Base-by-base conservation (phyloP, 2,113 vertebrate genomes). In the Mystacornis crossleyi region DNA sequence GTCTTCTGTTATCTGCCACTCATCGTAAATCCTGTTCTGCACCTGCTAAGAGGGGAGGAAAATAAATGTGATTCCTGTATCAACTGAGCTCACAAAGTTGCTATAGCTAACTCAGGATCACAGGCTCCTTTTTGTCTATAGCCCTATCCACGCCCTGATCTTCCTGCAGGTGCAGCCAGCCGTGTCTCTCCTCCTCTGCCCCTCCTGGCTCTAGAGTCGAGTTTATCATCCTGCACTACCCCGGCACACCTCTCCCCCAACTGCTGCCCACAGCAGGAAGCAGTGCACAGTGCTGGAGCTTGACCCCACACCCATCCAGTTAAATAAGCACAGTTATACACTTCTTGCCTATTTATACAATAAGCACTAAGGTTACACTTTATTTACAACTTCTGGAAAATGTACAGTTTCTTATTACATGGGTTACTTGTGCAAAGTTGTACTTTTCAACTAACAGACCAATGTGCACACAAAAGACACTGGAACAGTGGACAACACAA, bases 381-480 rank as follows among this genome's bases (percentile, higher is more conserved):
- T 99, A 99, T 99, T 99, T 99, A 99, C 99, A 99, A 98, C 93
- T 98, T 98, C 97, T 98, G 98, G 98, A 99, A 98, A 99, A 99
- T 99, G 99, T 99, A 99, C 99, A 99, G 97, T 99, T 99, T 99
- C 98, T 99, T 99, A 99, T 99, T 99, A 99, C 99, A 99, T 99
- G 99, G 99, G 98, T 99, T 99, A 99, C 99, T 98, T 99, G 98
- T 99, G 98, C 98, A 99, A 99, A 98, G 98, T 98, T 97, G 97
- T 98, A 98, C 97, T 97, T 97, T 80, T 98, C 97, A 93, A 92
- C 96, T 97, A 95, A 96, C 95, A 97, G 96, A 98, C 97, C 97
- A 97, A 97, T 97, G 98, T 98, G 96, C 96, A 98, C 97, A 98
- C 96, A 95, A 81, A 95, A 95, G 97, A 98, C 97, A 96, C 91